These are phyloP conservation scores for Bruchidius siliquastri DNA, from an alignment of 2,888 invertebrate genomes.

Conservation along the genomic window DNA sequence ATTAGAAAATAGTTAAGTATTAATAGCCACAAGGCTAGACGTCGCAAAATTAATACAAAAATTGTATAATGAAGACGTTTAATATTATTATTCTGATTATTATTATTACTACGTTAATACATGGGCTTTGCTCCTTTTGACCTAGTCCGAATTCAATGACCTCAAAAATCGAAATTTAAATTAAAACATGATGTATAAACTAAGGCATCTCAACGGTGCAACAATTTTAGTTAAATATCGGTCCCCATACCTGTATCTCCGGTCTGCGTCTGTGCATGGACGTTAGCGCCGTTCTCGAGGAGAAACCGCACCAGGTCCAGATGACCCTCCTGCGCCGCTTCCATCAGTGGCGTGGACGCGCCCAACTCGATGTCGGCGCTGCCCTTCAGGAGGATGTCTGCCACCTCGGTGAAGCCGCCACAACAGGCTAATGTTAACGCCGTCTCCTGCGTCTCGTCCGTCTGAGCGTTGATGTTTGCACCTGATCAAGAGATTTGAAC, in stretches of 20 bases:
- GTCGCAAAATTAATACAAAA: no score
- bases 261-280: conserved; percentile 90
- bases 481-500: conserved; percentile 8
- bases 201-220: no score
- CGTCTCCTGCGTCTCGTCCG: conserved; percentile 98
- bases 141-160: no score
- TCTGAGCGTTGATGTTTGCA: conserved; percentile 96
- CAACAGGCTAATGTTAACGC: conserved; percentile 91
- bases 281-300: conserved; percentile 79
- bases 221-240: no score
- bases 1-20: no score
- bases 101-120: no score
- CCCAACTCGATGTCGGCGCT: conserved; percentile 94
- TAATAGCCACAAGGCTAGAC: no score
- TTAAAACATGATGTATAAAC: no score
- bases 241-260: conserved; percentile 16
- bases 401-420: conserved; percentile 91
- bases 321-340: conserved; percentile 92
- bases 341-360: conserved; percentile 96
- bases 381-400: conserved; percentile 90
- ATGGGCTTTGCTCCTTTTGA: no score
- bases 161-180: no score
- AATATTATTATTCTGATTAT: no score
- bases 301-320: conserved; percentile 87
- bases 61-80: no score